Evolutionary conservation across 2,797 vertebrate genomes (phyloP), one percentile per base, ranked within the genome.

Genomic region (Hippopotamyrus pictus): DNA sequence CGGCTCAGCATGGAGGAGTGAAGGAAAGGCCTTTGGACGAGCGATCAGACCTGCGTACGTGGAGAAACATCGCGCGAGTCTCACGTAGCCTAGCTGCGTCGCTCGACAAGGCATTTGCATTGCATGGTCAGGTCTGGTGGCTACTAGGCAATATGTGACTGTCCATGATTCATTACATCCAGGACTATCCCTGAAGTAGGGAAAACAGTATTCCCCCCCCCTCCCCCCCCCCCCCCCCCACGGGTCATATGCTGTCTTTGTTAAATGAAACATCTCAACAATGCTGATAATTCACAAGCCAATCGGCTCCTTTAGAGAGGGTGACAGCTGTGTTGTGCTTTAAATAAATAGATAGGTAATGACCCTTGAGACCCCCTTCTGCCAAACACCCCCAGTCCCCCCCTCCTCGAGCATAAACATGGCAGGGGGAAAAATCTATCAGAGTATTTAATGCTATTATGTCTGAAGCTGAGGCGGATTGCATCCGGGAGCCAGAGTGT

Each of bases 361-460:
- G 84, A 53, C 46, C n/a, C 84, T 37, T 53, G 84, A 50, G 50
- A 14, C n/a, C 48, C 50, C 48, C n/a, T 33, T 17, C 84, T 86
- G 84, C 25, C 84, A 86, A 86, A 85, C 83, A 25, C 51, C 5
- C 41, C 73, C 33, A 2, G 17, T 2, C 12, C 46, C 25, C 5
- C 22, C 50, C 11, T 14, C 22, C 65, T 2, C 65, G 0, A 51
- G 50, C 48, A 53, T 86, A 33, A 86, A 54, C 50, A 5, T 33
- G 46, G 50, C 8, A 29, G 84, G 25, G 50, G 46, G 25, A 54
- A 54, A 54, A 54, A 54, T 29, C 50, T 54, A 37, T 53, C 48
- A 29, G 76, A 46, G 76, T 46, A n/a, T 82, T 82, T 82, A 82
- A 82, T 82, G 41, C n/a, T 46, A 46, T 82, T 82, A 82, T 82